Base-by-base conservation (phyloP, 2,113 vertebrate genomes). In the Benitochromis conjunctus region DNA sequence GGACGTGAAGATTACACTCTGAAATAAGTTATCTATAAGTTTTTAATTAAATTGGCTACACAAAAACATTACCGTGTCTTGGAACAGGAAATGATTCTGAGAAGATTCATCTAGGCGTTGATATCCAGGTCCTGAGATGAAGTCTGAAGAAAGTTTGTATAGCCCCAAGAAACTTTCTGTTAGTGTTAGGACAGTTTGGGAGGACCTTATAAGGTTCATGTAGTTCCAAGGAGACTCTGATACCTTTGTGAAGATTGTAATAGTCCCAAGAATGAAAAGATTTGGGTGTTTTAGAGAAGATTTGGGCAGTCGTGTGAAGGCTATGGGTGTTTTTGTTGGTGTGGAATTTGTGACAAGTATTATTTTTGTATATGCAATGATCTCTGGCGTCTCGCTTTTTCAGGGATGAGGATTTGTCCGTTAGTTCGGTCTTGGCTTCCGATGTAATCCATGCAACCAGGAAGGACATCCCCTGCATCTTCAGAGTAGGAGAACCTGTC, bases 381-480 rank as follows among this genome's bases (percentile, higher is more conserved):
- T 74, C 69, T 51, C 69, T 51, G 46, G 5, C 3, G 18, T 74
- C 31, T 60, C 18, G 24, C 91, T 90, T 86, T 92, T 91, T 13
- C 90, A 99, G 99, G 95, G 99, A 99, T 43, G 98, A 99, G 79
- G 98, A 98, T 57, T 98, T 99, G 81, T 98, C 97, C 0, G 99
- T 99, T 94, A 98, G 97, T 94, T 99, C 98, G 0, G 99, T 99
- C 57, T 93, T 99, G 88, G 97, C 98, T 0, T 98, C 98, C 0
- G 99, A 99, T 41, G 98, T 99, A 48, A 99, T 99, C 90, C 99
- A 99, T 0, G 99, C 99, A 2, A 98, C 97, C 31, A 97, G 97
- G 80, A 99, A 99, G 86, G 99, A 99, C 87, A 87, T 99, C 57
- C 99, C 99, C 6, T 99, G 98, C 82, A 99, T 99, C 94, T 99